Conservation (phyloP, 1,140 invertebrate genomes). For the Sinonovacula constricta region DNA sequence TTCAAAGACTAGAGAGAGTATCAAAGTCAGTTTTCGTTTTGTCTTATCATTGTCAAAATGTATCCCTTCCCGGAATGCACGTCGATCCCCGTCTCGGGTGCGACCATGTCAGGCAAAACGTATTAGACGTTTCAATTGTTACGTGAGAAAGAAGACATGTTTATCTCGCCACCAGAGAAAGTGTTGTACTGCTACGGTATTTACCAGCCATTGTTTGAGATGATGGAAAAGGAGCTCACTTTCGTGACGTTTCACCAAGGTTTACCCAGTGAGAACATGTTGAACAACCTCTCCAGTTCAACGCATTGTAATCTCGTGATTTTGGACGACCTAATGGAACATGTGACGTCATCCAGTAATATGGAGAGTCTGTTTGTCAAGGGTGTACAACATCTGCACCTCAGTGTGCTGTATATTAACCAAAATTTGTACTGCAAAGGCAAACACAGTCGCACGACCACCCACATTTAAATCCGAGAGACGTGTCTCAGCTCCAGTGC, state of each 20-base stretch:
- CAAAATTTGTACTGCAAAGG: slow-evolving; percentile 43
- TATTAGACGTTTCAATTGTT: slow-evolving; percentile 15
- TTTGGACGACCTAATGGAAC: slow-evolving; percentile 33
- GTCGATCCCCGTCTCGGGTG: neutral
- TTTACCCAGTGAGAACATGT: slow-evolving; percentile 6
- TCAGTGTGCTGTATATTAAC: slow-evolving; percentile 31
- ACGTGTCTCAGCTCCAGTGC: slow-evolving; percentile 31
- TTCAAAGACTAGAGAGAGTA: slow-evolving; percentile 7
- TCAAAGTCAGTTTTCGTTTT: neutral
- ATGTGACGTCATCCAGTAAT: slow-evolving; percentile 12
- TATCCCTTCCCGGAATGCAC: slow-evolving; percentile 22
- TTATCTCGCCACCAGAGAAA: slow-evolving; percentile 14
- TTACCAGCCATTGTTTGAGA: slow-evolving; percentile 35
- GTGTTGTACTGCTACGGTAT: slow-evolving; percentile 40
- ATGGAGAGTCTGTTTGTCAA: slow-evolving; percentile 42
- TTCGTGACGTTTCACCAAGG: slow-evolving; percentile 16
- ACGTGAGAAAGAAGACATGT: slow-evolving; percentile 33
- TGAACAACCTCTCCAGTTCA: neutral
- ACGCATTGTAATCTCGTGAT: slow-evolving; percentile 15
- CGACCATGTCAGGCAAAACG: slow-evolving; percentile 15
- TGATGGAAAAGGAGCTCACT: slow-evolving; percentile 22
- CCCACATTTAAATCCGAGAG: slow-evolving; percentile 34
- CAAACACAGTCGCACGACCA: slow-evolving; percentile 32
- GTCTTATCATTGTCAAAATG: slow-evolving; percentile 14
- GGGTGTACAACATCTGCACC: slow-evolving; percentile 29